phyloP scores from a whole-genome alignment of 2,888 invertebrate genomes.

The Ichneumon xanthorius region DNA sequence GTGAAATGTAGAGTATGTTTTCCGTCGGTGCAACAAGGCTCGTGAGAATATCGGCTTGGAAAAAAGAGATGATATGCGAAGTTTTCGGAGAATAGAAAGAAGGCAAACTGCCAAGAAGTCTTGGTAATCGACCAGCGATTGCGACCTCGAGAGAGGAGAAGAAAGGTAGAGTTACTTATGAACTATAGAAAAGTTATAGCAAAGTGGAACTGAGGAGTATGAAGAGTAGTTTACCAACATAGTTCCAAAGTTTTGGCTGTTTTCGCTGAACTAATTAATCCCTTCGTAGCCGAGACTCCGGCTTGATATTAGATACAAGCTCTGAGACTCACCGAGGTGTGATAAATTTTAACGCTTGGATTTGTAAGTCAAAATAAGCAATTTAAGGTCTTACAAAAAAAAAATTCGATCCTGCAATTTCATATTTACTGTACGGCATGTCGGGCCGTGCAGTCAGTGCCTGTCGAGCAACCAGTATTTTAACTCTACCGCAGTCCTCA shows the following conservation, averaged over 20 bases:
- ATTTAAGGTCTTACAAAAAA: neutral
- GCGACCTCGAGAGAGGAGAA: slow-evolving; percentile 20
- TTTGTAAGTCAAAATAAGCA: neutral
- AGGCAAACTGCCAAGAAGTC: neutral
- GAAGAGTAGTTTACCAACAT: slow-evolving; percentile 14
- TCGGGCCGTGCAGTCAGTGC: neutral
- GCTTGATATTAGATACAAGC: slow-evolving; percentile 1
- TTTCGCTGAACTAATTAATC: slow-evolving; percentile 39
- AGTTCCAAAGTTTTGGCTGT: slow-evolving; percentile 25
- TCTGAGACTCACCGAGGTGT: neutral
- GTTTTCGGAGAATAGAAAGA: slow-evolving; percentile 36
- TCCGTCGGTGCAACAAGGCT: slow-evolving; percentile 21
- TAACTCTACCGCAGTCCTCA: neutral
- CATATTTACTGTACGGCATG: neutral
- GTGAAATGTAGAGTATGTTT: slow-evolving; percentile 49
- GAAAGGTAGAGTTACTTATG: slow-evolving; percentile 10
- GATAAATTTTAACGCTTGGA: neutral
- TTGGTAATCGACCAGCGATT: slow-evolving; percentile 41
- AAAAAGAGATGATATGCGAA: slow-evolving; percentile 60
- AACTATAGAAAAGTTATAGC: slow-evolving; percentile 24
- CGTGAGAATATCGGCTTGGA: neutral
- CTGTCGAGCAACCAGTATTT: neutral
- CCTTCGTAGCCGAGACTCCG: neutral
- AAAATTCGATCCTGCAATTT: neutral
- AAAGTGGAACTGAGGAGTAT: slow-evolving; percentile 7